Base-by-base conservation (phyloP, 2,888 invertebrate species). In the Mayetiola destructor region DNA sequence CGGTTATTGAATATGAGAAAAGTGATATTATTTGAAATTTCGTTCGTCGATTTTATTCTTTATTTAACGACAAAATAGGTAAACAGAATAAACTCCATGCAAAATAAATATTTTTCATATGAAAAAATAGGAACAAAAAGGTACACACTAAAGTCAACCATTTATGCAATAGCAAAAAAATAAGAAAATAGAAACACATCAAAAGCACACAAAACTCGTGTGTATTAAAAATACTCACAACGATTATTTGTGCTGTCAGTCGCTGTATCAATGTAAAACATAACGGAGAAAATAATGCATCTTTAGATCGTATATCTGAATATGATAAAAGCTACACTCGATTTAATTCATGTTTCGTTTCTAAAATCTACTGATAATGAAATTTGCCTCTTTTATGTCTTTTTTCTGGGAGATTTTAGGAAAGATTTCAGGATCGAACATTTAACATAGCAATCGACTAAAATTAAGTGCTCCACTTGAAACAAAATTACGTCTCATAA, bases 171-270 rank as follows among this genome's bases (percentile, higher is more conserved):
- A 27, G 20, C n/a, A 55, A 55, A 27, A 8, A 23, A 23, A 57
- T 18, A 53, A 18, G 12, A 39, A 53, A 37, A 55, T 35, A 32
- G 8, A 32, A 35, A 35, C 8, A 48, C 37, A 40, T 30, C 18
- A 37, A 40, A 40, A 54, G 54, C 23, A 16, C 23, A 48, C 4
- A 52, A 42, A 20, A 23, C 21, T 42, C 16, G 55, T 23, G 23
- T 23, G 40, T 5, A 40, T 4, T 10, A 42, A 39, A 29, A 64
- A 81, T 87, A 88, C 87, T 88, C 83, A 88, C 87, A 87, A 77
- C 86, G 85, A 76, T 84, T 85, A 81, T 82, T 84, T 80, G 82
- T 84, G 82, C 82, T 82, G 80, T 84, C 84, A 75, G 84, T 84
- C 76, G 86, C 88, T 87, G 86, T 48, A 48, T 48, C 27, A 27